Evolutionary conservation across 2,888 invertebrate species (phyloP).

Genomic region (Apeira syringaria): DNA sequence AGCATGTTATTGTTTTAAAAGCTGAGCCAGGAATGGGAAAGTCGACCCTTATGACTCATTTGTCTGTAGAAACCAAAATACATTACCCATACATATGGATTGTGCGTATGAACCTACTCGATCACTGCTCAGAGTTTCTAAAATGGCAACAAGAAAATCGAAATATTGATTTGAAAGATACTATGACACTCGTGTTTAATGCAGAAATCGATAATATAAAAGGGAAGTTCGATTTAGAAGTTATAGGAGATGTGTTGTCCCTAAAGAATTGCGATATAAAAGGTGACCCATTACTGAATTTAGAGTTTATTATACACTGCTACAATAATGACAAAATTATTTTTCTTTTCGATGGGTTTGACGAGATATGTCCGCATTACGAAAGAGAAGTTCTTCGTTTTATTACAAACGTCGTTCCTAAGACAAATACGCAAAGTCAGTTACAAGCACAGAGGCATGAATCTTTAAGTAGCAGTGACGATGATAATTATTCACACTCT

Average conservation of each 20-base stretch:
- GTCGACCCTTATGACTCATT: conserved; percentile 7
- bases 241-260: neutral
- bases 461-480: neutral
- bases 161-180: conserved; percentile 1
- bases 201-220: neutral
- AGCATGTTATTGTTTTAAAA: neutral
- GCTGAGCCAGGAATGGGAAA: conserved; percentile 29
- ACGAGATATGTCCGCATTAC: conserved; percentile 16
- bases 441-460: too few species aligned
- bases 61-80: conserved; percentile 8
- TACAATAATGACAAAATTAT: conserved; percentile 8
- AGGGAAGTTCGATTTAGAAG: conserved; percentile 1
- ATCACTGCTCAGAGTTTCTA: conserved; percentile 3
- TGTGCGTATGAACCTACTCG: conserved; percentile 6
- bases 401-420: conserved; percentile 1
- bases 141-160: conserved; percentile 2
- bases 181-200: conserved; percentile 10
- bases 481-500: neutral
- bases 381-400: neutral
- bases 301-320: conserved; percentile 3
- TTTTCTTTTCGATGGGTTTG: conserved; percentile 12
- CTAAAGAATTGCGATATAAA: conserved; percentile 3
- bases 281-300: conserved; percentile 1
- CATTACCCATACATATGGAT: conserved; percentile 6
- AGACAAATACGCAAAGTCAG: too few species aligned